Evolutionary conservation across 35 echinoderm and acorn worm genomes (phyloP), one percentile per base, ranked within the genome.

Genomic region (Eucidaris tribuloides): DNA sequence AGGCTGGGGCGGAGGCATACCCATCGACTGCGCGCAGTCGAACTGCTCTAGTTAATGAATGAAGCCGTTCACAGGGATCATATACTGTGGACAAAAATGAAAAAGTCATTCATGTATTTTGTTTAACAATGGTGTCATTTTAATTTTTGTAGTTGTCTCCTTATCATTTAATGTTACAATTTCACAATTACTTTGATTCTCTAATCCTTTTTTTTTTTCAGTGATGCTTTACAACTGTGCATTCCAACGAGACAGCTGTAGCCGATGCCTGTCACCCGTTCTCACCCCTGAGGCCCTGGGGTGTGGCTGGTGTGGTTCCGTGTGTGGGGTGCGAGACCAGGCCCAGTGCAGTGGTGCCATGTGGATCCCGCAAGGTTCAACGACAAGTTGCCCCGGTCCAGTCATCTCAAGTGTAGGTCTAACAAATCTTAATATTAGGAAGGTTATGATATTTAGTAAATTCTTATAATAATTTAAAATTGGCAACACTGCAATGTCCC

Each of bases 171-270:
- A 23, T 23, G 20, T 4, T 58, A 23, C 22, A 28, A 28, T 59
- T 11, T 59, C n/a, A 23, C 18, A 2, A 22, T 20, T 24, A 59
- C 56, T 59, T 24, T 59, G 18, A 17, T 24, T 59, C 5, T 59
- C 7, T 22, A n/a, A 49, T 31, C n/a, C 14, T 2, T 68, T 70
- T 76, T 42, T 62, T 18, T 87, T 37, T 46, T 2, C 71, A 90
- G 88, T 90, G 3, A 84, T 81, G 31, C 81, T 90, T 6, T 90
- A 90, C 71, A 83, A 90, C 20, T 90, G 88, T 78, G 46, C 42
- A 18, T 83, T 90, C 64, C 81, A 79, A 15, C 80, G 88, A 14
- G 56, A 18, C 31, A 82, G 83, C 70, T 90, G 88, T 35, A 90
- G 88, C 64, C 71, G 71, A 17, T 90, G 88, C 48, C 58, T 90